Evolutionary conservation across 2,888 invertebrate genomes (phyloP), one percentile per base, ranked within the genome.

Genomic region (Papilio protenor): DNA sequence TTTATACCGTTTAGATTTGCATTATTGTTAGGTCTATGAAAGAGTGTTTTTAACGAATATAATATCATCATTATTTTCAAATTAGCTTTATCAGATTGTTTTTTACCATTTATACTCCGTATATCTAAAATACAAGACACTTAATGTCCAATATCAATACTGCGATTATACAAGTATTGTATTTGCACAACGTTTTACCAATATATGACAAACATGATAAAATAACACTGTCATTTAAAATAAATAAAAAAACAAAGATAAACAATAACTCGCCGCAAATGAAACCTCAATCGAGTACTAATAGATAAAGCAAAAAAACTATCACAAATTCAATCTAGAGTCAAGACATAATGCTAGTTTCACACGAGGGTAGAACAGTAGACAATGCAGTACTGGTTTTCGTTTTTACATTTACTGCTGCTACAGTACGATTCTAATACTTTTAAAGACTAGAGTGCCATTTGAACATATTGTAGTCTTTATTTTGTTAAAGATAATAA

Each of bases 271-370:
- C 47, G 81, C 81, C 79, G 83, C 82, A 83, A 86, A 87, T 85
- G 82, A 81, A 76, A 81, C 2, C 81, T 78, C 83, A 86, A 85
- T 86, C 83, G 84, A 83, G 82, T 21, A 57, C 82, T 85, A 88
- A 87, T 85, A 88, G 87, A 88, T 87, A 88, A 85, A 89, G 87
- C 86, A 87, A 89, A 90, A 90, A 89, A 88, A 87, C 84, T 21
- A 81, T 81, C 84, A 85, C 83, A 81, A 86, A 84, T 86, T 83
- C 86, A 91, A 91, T 91, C 88, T 89, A 87, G 87, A 87, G 88
- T 84, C 84, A 23, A 59, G 57, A 23, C 40, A 12, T 59, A 59
- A 23, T 59, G 18, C 16, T 52, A 57, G 52, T 10, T 23, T 59
- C 23, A 59, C 57, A 59, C 57, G 2, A 59, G 3, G 57, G 57